Evolutionary conservation across 1,140 invertebrate genomes (phyloP), one percentile per base, ranked within the genome.

Genomic region (Papilio polytes): DNA sequence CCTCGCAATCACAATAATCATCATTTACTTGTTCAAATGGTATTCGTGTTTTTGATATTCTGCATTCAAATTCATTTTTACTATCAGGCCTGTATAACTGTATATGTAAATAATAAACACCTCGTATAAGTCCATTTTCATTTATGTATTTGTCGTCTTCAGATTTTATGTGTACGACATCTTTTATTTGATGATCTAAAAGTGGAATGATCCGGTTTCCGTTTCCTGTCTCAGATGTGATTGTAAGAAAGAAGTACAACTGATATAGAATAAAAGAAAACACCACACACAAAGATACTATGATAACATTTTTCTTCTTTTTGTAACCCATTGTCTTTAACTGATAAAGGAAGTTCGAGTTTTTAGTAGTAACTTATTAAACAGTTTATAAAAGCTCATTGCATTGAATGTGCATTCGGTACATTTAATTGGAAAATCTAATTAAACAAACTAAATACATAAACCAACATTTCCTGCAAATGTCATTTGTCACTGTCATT

Each of bases 1-100:
- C 98, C 20, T 91, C 87, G 95, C 98, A 99, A 94, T 99, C 98
- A 95, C 98, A 99, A 89, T 98, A 99, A 93, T 99, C 97, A 95
- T 99, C 98, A 91, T 99, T 99, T 6, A 99, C 95, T 91, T 96
- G 96, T 10, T 96, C 92, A 95, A 87, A 94, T 3, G 91, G 87
- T 77, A 95, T 91, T 15, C 74, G 82, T 78, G 91, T 87, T 26
- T 91, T 85, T 2, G 88, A 87, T 56, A 84, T 90, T 73, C 87
- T 85, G 85, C 93, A 94, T 80, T 88, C 90, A 80, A 94, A 94
- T 80, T 91, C 85, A 63, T 90, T 89, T 1, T 90, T 89, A 8
- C 78, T 59, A 84, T 91, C 85, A 10, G 92, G 91, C 70, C 90
- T 85, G 80, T 95, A 95, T 41, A 86, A 82, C 48, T 81, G 83